Conservation (phyloP, 2,113 vertebrate species). For the Oxyura jamaicensis region DNA sequence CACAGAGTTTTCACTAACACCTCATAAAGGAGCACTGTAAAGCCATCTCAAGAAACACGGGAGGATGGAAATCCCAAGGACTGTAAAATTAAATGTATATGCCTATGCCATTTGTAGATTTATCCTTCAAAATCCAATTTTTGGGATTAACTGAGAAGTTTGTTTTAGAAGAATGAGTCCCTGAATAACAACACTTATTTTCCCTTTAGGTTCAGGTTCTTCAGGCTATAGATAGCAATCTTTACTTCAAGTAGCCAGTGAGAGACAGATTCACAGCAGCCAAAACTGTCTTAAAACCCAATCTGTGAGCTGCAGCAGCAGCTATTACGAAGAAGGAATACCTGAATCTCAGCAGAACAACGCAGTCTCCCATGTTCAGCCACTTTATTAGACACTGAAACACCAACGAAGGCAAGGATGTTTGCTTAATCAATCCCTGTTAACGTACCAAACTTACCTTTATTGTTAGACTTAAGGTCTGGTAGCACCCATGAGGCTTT, state of each 20-base stretch:
- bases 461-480: neutral
- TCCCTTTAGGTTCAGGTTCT: neutral
- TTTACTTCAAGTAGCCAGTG: neutral
- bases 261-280: neutral
- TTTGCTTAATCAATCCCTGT: neutral
- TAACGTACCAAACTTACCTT: neutral
- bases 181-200: neutral
- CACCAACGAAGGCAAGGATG: rapidly evolving
- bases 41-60: neutral
- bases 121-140: neutral
- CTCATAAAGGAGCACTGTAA: neutral
- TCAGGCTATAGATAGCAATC: neutral
- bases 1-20: neutral
- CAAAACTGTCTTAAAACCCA: neutral
- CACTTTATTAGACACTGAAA: neutral
- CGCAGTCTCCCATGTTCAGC: neutral
- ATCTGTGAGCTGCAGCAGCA: neutral
- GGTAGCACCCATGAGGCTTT: neutral
- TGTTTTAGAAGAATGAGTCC: neutral
- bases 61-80: neutral
- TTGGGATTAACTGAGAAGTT: neutral
- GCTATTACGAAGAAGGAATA: neutral
- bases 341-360: neutral
- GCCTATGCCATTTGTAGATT: neutral
- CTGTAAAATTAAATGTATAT: neutral